A percentile compares a stretch with the other conserved stretches of the same genome.
Conservation (phyloP, 2,113 vertebrate species). For the Amia ocellicauda region DNA sequence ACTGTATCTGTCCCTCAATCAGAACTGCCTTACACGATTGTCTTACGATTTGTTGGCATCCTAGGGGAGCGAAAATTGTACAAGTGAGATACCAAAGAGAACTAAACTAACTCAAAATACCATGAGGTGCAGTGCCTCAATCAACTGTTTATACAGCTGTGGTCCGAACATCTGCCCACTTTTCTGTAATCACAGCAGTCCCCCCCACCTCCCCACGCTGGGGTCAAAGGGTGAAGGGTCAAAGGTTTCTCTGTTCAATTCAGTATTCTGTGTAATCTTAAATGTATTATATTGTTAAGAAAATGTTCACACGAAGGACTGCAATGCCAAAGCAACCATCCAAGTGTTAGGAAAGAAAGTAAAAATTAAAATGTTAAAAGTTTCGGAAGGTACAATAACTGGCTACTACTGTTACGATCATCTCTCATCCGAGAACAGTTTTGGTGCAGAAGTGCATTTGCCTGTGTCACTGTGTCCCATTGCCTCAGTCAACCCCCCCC, state of each 20-base stretch:
- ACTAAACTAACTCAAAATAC: no score
- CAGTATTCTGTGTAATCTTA: slow-evolving; percentile 58
- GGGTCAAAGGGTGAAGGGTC: slow-evolving; percentile 49
- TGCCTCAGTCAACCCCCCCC: slow-evolving; percentile 51
- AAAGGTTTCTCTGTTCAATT: slow-evolving; percentile 40
- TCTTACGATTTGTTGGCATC: no score
- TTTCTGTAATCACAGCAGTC: slow-evolving; percentile 57
- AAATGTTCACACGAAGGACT: slow-evolving; percentile 65
- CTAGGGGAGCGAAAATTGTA: no score
- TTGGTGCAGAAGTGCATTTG: slow-evolving; percentile 38
- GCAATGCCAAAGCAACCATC: slow-evolving; percentile 57
- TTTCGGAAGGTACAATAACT: not conserved
- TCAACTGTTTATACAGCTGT: not conserved
- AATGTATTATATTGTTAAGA: slow-evolving; percentile 53
- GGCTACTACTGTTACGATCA: slow-evolving; percentile 11
- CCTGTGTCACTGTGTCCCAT: slow-evolving; percentile 49
- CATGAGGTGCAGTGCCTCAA: not conserved
- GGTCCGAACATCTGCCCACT: slow-evolving; percentile 48
- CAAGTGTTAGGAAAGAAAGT: slow-evolving; percentile 44
- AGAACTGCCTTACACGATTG: no score
- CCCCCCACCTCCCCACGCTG: not conserved
- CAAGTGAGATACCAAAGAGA: no score
- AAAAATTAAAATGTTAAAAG: slow-evolving; percentile 7
- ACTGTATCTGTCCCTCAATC: no score
- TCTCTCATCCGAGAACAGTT: slow-evolving; percentile 11